Conservation (phyloP, 2,113 vertebrate species). For the Notiomystis cincta region DNA sequence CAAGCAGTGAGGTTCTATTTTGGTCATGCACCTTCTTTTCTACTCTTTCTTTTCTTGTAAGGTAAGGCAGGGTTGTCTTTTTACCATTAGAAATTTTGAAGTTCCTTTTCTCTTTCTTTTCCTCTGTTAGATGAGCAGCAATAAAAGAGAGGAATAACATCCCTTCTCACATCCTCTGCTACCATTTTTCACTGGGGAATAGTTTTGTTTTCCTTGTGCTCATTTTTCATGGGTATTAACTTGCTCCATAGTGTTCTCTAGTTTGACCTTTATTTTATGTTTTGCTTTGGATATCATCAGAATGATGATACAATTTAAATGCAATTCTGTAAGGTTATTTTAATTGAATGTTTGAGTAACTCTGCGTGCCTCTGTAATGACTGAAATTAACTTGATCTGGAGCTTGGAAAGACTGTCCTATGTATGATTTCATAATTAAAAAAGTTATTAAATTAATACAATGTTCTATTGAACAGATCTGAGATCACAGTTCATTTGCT, state of each 20-base stretch:
- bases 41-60: neutral
- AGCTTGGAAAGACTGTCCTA: neutral
- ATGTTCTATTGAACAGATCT: neutral
- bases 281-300: constrained; percentile 20
- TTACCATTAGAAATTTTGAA: neutral
- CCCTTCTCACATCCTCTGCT: neutral
- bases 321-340: neutral
- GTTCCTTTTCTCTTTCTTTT: neutral
- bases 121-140: neutral
- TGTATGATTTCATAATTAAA: neutral
- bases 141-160: constrained; percentile 15
- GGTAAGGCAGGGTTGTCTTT: neutral
- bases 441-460: neutral
- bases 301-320: constrained; percentile 31
- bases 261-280: constrained; percentile 47
- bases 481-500: constrained; percentile 7
- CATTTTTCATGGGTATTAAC: constrained; percentile 45
- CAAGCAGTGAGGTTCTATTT: neutral
- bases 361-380: neutral
- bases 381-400: constrained; percentile 12
- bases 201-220: constrained; percentile 8
- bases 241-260: neutral
- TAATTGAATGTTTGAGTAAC: constrained; percentile 13
- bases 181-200: constrained; percentile 12
- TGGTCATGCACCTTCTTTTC: neutral